Conservation (phyloP, 2,888 invertebrate species). For the Phortica magna region DNA sequence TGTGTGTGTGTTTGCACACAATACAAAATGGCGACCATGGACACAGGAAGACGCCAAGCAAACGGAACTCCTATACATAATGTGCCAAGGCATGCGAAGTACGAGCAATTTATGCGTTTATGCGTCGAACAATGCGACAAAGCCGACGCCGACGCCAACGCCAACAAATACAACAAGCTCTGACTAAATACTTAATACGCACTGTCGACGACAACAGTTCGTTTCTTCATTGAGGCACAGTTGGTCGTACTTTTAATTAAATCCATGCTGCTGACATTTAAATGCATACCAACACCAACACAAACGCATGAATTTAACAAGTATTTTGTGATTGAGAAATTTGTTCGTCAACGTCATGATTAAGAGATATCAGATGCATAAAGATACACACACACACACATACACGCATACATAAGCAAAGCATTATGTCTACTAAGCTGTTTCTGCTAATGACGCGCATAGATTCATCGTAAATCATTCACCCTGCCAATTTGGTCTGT, state of each 20-base stretch:
- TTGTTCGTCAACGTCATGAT: slow-evolving; percentile 13
- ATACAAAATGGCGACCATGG: neutral
- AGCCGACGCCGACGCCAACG: too few species aligned
- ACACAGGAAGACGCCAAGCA: too few species aligned
- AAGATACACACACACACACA: neutral
- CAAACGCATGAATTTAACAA: neutral
- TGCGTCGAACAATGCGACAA: neutral
- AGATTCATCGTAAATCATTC: neutral
- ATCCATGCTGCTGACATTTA: slow-evolving; percentile 33
- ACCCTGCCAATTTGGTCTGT: neutral
- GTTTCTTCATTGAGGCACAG: neutral
- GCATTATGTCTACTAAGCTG: neutral
- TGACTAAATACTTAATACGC: neutral
- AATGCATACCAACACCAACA: neutral
- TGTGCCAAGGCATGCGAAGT: neutral
- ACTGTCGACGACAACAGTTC: neutral
- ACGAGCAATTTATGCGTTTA: neutral
- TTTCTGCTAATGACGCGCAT: neutral
- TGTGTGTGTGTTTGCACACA: too few species aligned
- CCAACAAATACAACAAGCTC: too few species aligned
- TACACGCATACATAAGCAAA: too few species aligned
- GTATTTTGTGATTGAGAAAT: slow-evolving; percentile 30
- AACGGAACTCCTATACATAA: too few species aligned
- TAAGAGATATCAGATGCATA: neutral
- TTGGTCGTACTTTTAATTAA: slow-evolving; percentile 35